Evolutionary conservation across 2,888 invertebrate genomes (phyloP), one percentile per base, ranked within the genome.

Genomic region (Ectobius pallidus): DNA sequence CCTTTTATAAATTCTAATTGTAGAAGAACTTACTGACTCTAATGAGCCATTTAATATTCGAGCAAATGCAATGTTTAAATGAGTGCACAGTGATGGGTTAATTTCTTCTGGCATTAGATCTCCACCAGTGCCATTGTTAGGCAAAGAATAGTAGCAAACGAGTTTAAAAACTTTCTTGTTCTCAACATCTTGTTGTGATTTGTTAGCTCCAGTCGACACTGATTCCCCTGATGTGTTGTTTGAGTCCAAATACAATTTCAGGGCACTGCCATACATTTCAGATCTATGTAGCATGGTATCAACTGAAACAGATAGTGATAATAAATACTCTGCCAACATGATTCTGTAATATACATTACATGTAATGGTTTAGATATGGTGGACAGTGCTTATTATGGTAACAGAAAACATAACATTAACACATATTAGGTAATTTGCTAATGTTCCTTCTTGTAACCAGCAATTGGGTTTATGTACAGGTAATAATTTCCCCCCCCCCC

Each of bases 31-130:
- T 14, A 85, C 85, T 30, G 93, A 82, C 69, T 83, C 77, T 34
- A 95, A 83, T 9, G 86, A 83, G 76, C 87, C 88, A 78, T 93
- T 88, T 3, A 81, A 80, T 49, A 95, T 85, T 73, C 82, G 81
- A 25, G 91, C 91, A 84, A 93, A 92, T 55, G 91, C 95, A 72
- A 94, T 84, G 81, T 93, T 93, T 74, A 95, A 88, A 82, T 95
- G 95, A 1, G 94, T 93, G 81, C 95, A 96, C 72, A 95, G 84
- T 78, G 87, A 82, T 27, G 93, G 88, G 80, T 92, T 89, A 34
- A 95, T 86, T 77, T 86, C 83, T 42, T 83, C 80, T 6, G 91
- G 88, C 78, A 83, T 80, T 70, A 91, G 82, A 74, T 81, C 80
- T 70, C 79, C 78, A 77, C 80, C 81, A 77, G 79, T 78, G 76